Base-by-base conservation (phyloP, 2,888 invertebrate species). In the Zele albiditarsus region DNA sequence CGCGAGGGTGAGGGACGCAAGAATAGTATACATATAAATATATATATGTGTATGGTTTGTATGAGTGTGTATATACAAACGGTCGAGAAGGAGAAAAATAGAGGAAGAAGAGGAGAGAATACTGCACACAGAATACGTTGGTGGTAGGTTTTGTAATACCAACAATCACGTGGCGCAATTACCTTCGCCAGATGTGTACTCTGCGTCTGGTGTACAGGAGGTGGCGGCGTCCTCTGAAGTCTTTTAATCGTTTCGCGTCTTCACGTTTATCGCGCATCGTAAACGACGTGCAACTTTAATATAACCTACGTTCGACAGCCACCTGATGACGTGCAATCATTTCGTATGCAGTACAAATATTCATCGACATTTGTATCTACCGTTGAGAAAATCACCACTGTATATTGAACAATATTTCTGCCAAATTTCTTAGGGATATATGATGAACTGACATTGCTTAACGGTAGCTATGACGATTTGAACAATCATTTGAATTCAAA, bases 151-250 rank as follows among this genome's bases (percentile, higher is more conserved):
- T 78, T 53, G 53, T 20, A 53, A 82, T 83, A 84, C 83, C 84
- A 84, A 84, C 84, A 83, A 86, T 88, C 88, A 87, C 88, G 87
- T 86, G 87, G 85, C 80, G 85, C 87, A 88, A 88, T 89, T 88
- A 87, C 87, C 86, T 85, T 81, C 82, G 81, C 84, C 87, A 85
- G 85, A 85, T 85, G 85, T 85, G 81, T 80, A 82, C 71, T 27
- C 25, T 28, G 65, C 49, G 74, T 60, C 62, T 74, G 74, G 69
- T 70, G 65, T 58, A 66, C 67, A 42, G 49, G 65, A 70, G 38
- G 38, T 73, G 81, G 80, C 84, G 85, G 83, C 84, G 83, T 84
- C 82, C 83, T 84, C 83, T 79, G 79, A 86, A 85, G 84, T 85
- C 84, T 86, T 87, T 86, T 85, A 86, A 87, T 87, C 85, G 84